Conservation (phyloP, 1,140 invertebrate genomes). For the Phocides pigmalion region DNA sequence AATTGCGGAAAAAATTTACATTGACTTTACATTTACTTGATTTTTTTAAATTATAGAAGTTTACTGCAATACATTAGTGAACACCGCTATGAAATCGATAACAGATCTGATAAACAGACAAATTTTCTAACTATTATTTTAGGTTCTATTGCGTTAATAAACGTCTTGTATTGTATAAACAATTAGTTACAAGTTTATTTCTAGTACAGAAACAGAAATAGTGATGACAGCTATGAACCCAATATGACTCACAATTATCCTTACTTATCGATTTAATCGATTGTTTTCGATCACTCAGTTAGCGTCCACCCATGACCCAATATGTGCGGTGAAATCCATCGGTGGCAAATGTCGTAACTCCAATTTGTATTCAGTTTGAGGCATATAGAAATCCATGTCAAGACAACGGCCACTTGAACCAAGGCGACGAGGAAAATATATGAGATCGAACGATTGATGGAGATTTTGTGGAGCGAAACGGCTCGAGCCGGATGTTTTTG, state of each 20-base stretch:
- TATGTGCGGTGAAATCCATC: slow-evolving; percentile 80
- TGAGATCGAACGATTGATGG: slow-evolving; percentile 37
- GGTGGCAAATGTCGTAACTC: slow-evolving; percentile 66
- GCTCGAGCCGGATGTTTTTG: background rate
- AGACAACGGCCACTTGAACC: slow-evolving; percentile 68
- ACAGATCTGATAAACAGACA: too few species aligned
- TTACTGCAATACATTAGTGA: too few species aligned
- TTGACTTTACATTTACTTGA: too few species aligned
- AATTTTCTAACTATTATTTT: too few species aligned
- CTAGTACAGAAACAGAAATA: background rate
- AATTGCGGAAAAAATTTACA: too few species aligned
- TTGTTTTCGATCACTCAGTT: slow-evolving; percentile 46
- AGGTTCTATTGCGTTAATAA: too few species aligned
- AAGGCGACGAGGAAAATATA: slow-evolving; percentile 75
- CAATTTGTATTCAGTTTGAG: slow-evolving; percentile 75
- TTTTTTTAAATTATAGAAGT: too few species aligned
- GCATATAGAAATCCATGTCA: slow-evolving; percentile 81
- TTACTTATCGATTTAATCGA: slow-evolving; percentile 49
- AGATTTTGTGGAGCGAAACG: slow-evolving; percentile 24
- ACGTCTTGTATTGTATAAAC: too few species aligned
- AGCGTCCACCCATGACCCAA: slow-evolving; percentile 75
- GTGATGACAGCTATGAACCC: background rate
- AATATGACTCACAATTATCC: slow-evolving; percentile 33
- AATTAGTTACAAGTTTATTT: too few species aligned
- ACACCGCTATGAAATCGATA: too few species aligned